phyloP scores from a whole-genome alignment of 2,888 invertebrate genomes.

The Melolontha melolontha region DNA sequence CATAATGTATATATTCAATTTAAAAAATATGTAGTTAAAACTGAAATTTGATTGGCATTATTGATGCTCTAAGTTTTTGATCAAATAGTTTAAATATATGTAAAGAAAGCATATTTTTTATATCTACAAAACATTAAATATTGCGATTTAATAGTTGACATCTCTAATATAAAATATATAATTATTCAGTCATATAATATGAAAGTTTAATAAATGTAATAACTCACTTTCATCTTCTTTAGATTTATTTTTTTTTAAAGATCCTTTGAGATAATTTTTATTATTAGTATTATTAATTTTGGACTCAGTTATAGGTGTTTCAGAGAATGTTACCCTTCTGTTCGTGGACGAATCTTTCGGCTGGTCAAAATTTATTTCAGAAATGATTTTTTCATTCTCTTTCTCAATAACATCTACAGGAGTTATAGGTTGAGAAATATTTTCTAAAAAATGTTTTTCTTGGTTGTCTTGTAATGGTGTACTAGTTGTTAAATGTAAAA shows the following conservation, averaged over 20 bases:
- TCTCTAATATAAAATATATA: too few relatives aligned
- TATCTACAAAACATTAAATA: too few relatives aligned
- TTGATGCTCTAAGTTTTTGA: too few relatives aligned
- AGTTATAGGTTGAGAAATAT: constrained; percentile 51
- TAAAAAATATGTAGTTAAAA: too few relatives aligned
- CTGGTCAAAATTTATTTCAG: background rate
- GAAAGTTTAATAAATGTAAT: background rate
- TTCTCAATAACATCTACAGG: constrained; percentile 50
- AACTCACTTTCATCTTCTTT: background rate
- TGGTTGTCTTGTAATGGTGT: constrained; percentile 55
- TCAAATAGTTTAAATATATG: too few relatives aligned
- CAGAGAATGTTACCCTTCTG: constrained; percentile 58
- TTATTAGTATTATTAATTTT: constrained; percentile 36
- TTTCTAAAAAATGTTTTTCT: constrained; percentile 45
- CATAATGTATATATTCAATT: too few relatives aligned
- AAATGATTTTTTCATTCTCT: constrained; percentile 2
- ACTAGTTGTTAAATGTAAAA: constrained; percentile 52
- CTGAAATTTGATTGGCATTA: too few relatives aligned
- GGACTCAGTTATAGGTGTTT: constrained; percentile 49
- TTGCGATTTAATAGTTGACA: too few relatives aligned
- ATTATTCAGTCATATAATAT: background rate
- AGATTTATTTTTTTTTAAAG: constrained; percentile 27
- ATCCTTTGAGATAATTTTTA: constrained; percentile 33
- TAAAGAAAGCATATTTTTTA: too few relatives aligned
- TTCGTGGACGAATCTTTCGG: constrained; percentile 40